These are phyloP conservation scores for Idaea aversata DNA, from an alignment of 2,888 invertebrate species.

Conservation along the genomic window DNA sequence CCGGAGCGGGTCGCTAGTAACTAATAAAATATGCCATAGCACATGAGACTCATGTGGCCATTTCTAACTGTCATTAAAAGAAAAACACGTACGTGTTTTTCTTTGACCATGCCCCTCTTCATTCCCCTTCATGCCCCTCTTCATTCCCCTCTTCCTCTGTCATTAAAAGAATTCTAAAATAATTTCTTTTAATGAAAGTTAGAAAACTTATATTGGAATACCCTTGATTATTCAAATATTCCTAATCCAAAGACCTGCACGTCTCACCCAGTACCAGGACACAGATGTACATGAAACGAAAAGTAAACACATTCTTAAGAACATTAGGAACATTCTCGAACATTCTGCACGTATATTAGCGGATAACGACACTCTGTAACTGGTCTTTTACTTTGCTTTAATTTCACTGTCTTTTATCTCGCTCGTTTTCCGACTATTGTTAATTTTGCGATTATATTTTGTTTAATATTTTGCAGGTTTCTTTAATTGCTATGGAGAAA, in stretches of 20 bases:
- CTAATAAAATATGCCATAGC: too few species aligned
- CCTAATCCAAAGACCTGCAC: neutral
- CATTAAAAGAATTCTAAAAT: too few species aligned
- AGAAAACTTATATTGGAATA: neutral
- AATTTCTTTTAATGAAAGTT: too few species aligned
- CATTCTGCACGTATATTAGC: slow-evolving; percentile 6
- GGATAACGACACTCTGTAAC: slow-evolving; percentile 9
- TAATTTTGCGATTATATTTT: slow-evolving; percentile 11
- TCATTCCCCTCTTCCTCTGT: too few species aligned
- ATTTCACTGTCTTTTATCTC: slow-evolving; percentile 6
- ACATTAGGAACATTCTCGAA: slow-evolving; percentile 4
- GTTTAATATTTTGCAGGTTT: neutral
- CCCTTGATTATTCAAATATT: neutral
- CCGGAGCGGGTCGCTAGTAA: too few species aligned
- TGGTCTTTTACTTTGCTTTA: slow-evolving; percentile 6
- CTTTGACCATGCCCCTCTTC: too few species aligned
- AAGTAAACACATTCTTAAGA: neutral
- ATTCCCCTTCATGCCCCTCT: too few species aligned
- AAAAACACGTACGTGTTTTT: too few species aligned
- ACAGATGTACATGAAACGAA: neutral
- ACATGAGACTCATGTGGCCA: too few species aligned
- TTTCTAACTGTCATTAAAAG: too few species aligned
- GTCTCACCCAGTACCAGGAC: neutral
- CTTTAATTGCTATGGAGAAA: neutral
- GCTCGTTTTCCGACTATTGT: slow-evolving; percentile 8